Conservation (phyloP, 1,140 invertebrate genomes). For the Orchestia grillus region DNA sequence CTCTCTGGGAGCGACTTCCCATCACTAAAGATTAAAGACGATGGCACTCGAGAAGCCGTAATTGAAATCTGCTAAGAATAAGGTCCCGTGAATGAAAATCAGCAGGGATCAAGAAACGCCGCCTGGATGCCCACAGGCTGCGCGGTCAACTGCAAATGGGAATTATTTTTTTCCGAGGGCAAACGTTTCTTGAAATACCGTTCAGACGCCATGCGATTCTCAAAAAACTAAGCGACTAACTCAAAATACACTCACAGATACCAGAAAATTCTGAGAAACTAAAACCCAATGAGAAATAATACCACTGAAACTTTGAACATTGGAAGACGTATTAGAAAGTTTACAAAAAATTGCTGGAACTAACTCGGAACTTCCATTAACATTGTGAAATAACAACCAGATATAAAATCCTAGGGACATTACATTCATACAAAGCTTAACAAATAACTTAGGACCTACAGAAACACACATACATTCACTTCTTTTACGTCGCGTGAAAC, state of each 20-base stretch:
- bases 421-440: neutral
- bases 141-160: neutral
- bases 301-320: neutral
- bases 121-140: neutral
- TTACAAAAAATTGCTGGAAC: neutral
- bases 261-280: neutral
- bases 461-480: neutral
- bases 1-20: neutral
- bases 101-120: conserved; percentile 5
- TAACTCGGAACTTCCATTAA: neutral
- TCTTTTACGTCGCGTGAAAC: neutral
- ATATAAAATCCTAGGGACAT: neutral
- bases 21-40: neutral
- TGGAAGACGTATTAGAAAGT: neutral
- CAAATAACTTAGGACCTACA: neutral
- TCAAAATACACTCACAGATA: neutral
- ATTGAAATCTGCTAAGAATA: neutral
- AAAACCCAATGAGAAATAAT: neutral
- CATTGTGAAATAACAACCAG: neutral
- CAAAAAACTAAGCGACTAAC: neutral
- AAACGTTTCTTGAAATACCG: neutral
- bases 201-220: neutral
- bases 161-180: neutral
- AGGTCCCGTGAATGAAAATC: neutral
- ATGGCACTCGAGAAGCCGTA: neutral